Base-by-base conservation (phyloP, 2,888 invertebrate genomes). In the Anoplius nigerrimus region DNA sequence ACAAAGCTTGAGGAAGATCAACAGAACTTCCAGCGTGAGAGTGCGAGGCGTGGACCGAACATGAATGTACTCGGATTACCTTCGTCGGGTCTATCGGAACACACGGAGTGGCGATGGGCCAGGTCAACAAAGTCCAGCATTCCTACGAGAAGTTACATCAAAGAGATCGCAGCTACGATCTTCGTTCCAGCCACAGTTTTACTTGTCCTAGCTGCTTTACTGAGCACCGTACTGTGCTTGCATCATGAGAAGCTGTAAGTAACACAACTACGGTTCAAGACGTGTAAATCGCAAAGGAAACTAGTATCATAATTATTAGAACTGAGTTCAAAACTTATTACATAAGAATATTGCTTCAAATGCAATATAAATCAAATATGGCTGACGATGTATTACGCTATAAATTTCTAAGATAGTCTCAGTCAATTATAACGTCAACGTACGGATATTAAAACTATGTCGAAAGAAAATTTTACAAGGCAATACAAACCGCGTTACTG, bases 171-270 rank as follows among this genome's bases (percentile, higher is more conserved):
- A 0, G 92, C 93, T 2, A 93, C 94, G 0, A 91, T 95, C 66
- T 91, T 94, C 13, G 91, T 94, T 15, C 95, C 95, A 0, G 90
- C 93, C 73, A 86, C 93, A 62, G 89, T 95, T 53, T 90, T 95
- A 84, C 88, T 94, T 53, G 84, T 94, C 18, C 89, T 95, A 0
- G 91, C 93, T 0, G 91, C 93, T 2, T 90, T 94, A 6, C 86
- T 95, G 1, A 94, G 95, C 0, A 92, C 93, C 1, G 92, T 94
- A 0, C 89, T 95, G 13, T 95, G 95, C 87, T 93, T 95, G 76
- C 93, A 94, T 76, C 93, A 94, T 81, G 93, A 94, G 74, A 93
- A 93, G 84, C 90, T 94, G 95, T 95, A 88, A 94, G 95, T 93
- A 82, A n/a, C 11, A 11, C 11, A 34, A 11, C 8, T 34, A 11